phyloP scores from a whole-genome alignment of 2,797 vertebrate species.

The Lacerta bilineata region DNA sequence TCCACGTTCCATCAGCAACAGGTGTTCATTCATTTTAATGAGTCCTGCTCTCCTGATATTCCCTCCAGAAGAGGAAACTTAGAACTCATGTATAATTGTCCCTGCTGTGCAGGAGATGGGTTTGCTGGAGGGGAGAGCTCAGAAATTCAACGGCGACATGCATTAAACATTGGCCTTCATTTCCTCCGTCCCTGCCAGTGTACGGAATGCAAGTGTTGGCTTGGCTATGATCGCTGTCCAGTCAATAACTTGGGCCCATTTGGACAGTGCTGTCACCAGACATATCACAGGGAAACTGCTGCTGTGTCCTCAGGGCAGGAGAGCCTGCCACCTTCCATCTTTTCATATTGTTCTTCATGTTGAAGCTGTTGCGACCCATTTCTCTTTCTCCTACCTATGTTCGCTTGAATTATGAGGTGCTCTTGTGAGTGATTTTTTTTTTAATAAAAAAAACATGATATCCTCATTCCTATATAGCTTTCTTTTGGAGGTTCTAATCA shows the following conservation, averaged over 20 bases:
- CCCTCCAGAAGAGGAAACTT: slow-evolving; percentile 45
- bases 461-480: no score
- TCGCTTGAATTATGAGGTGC: slow-evolving; percentile 26
- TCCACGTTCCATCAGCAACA: slow-evolving; percentile 21
- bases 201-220: slow-evolving; percentile 26
- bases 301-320: slow-evolving; percentile 14
- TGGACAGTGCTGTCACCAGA: background rate
- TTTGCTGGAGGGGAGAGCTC: slow-evolving; percentile 54
- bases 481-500: no score
- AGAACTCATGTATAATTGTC: slow-evolving; percentile 54
- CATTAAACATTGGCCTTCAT: slow-evolving; percentile 49
- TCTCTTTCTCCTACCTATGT: background rate
- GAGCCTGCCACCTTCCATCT: slow-evolving; percentile 24
- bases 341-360: slow-evolving; percentile 16
- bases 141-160: slow-evolving; percentile 45
- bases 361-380: background rate
- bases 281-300: slow-evolving; percentile 25
- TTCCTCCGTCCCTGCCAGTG: slow-evolving; percentile 25
- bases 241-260: slow-evolving; percentile 37
- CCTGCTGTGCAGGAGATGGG: slow-evolving; percentile 56
- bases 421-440: background rate
- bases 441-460: no score
- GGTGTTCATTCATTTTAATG: slow-evolving; percentile 55
- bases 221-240: background rate
- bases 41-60: slow-evolving; percentile 41